A percentile compares a stretch with the other conserved stretches of the same genome.
Evolutionary conservation across 2,797 vertebrate species (phyloP).

Genomic region (Babyrousa celebensis): DNA sequence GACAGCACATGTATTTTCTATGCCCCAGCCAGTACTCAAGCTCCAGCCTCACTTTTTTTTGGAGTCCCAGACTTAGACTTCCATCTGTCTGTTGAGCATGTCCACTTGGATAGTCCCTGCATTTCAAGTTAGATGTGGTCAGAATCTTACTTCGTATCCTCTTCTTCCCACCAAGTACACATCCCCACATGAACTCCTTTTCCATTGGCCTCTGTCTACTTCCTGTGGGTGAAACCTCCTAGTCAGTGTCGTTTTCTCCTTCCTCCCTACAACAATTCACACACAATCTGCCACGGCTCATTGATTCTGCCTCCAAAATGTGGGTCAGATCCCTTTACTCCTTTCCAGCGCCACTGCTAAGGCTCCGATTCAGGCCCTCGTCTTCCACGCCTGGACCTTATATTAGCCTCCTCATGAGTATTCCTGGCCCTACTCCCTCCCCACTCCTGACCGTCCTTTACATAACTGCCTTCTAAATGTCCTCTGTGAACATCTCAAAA

Average conservation of each 20-base stretch:
- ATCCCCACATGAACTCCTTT: not conserved
- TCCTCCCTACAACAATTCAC: not conserved
- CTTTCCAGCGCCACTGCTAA: not conserved
- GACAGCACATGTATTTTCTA: not conserved
- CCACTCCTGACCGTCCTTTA: not conserved
- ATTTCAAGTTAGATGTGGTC: constrained; percentile 1
- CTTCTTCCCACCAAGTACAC: not conserved
- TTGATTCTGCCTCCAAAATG: not conserved
- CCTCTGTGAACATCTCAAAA: not conserved
- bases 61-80: not conserved
- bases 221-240: not conserved
- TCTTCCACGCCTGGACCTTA: not conserved
- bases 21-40: not conserved
- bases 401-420: not conserved
- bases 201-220: fast-evolving
- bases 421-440: not conserved
- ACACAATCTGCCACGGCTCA: not conserved
- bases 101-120: not conserved
- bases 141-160: not conserved
- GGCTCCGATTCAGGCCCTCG: not conserved
- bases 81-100: not conserved
- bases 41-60: not conserved
- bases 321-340: not conserved
- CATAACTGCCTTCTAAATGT: not conserved
- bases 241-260: not conserved